Base-by-base conservation (phyloP, 2,113 vertebrate genomes). In the Martes martes region DNA sequence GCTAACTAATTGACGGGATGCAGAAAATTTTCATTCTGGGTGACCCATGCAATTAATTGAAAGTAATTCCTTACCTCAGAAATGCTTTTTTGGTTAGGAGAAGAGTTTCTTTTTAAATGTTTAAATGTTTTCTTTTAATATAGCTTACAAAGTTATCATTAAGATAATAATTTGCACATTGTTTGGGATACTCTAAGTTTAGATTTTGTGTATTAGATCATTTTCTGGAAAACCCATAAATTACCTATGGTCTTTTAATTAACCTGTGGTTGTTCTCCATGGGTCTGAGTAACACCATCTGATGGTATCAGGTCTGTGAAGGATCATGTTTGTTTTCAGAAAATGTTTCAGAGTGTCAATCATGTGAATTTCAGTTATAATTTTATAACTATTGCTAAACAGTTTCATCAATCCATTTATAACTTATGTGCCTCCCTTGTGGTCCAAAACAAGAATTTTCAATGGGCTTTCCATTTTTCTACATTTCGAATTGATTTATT, bases 401-500 rank as follows among this genome's bases (percentile, higher is more conserved):
- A 59, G 11, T 89, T 82, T 89, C 33, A 61, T 89, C 26, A 74
- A 61, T 67, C 2, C 33, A 65, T 31, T 61, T 92, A 33, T 78
- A 73, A 92, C 52, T 95, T 61, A 80, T 84, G 57, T 89, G 5
- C 42, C 52, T 92, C 36, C 24, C 42, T 93, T 74, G 1, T 57
- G 57, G 15, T 69, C 89, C 71, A 92, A 95, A 71, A 42, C 11
- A 81, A 76, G 92, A 84, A 7, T 59, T 52, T 74, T 91, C 67
- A 69, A n/a, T 88, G 63, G 47, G 36, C 16, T 74, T 91, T 31
- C 4, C 8, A 89, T 61, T 59, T 90, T 33, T 71, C 59, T 59
- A 24, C 45, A 61, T 67, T 92, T 89, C 52, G 92, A 45, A 73
- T 79, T 67, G 69, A 95, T 93, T 84, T 95, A 94, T 91, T 88